Base-by-base conservation (phyloP, 2,888 invertebrate species). In the Ferdinandea cuprea region DNA sequence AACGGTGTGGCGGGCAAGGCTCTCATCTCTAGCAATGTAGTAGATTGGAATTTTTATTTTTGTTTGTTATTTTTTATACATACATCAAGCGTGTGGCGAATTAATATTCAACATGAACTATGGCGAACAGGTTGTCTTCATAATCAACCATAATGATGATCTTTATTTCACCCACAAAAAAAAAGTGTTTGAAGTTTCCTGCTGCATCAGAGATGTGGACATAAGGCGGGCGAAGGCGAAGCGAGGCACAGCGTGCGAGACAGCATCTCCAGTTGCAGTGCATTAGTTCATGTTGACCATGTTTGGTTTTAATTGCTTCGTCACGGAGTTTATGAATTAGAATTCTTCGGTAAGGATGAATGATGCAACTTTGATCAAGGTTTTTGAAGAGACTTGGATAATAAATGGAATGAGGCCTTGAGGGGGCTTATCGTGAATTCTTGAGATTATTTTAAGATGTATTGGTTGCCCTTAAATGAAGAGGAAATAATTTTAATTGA, bases 121-220 rank as follows among this genome's bases (percentile, higher is more conserved):
- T 11, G 46, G 37, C 30, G 50, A 81, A 81, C 81, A 83, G 81
- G 81, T 83, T 83, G 81, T 77, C 66, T 71, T 66, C 61, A 72
- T 83, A 83, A 81, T 76, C 74, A 71, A 76, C 65, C 58, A 63
- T 69, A 71, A 77, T 72, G 72, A 54, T 42, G 72, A 66, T 68
- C 72, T 59, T 54, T 66, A 48, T 71, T 56, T 77, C 81, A 72
- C 71, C 77, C 77, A 77, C 77, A 56, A 72, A 46, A 40, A 52
- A 54, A 48, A 52, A 68, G 73, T 74, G 40, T 50, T 30, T 37
- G 58, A 71, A 72, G 77, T 77, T 77, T 83, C 71, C 66, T 77
- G 81, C 54, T 65, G 63, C 19, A 21, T 32, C 37, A 30, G n/a
- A n/a, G n/a, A n/a, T 50, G 21, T 32, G 40, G 58, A 21, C 17